These are phyloP conservation scores for Tholera decimalis DNA, from an alignment of 2,888 invertebrate genomes.

Conservation along the genomic window DNA sequence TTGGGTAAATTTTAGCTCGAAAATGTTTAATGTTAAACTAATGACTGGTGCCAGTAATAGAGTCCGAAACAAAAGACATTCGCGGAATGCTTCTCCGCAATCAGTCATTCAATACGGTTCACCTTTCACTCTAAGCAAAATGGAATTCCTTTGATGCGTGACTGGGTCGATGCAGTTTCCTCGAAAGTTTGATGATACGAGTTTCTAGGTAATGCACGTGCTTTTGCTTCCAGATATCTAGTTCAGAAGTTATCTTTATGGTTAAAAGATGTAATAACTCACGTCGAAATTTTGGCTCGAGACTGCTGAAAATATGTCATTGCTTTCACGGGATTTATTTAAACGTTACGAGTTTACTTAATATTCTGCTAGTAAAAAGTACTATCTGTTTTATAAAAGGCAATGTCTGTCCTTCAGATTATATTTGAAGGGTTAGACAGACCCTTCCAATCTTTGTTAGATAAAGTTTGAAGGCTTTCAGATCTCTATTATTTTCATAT, in stretches of 20 bases:
- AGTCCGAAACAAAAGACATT: constrained; percentile 2
- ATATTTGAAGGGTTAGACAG: neutral
- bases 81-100: neutral
- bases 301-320: constrained; percentile 53
- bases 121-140: constrained; percentile 4
- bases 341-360: constrained; percentile 20
- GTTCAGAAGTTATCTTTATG: constrained; percentile 52
- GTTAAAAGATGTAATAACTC: constrained; percentile 63
- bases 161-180: constrained; percentile 11
- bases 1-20: constrained; percentile 4
- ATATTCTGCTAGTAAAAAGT: constrained; percentile 16
- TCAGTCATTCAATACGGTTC: constrained; percentile 10
- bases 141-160: constrained; percentile 20
- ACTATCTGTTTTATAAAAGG: neutral
- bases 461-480: neutral
- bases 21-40: constrained; percentile 2
- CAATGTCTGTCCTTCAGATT: neutral
- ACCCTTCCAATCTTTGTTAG: neutral
- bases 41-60: constrained; percentile 17
- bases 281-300: constrained; percentile 54
- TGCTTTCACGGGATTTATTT: constrained; percentile 44
- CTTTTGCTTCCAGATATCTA: constrained; percentile 30
- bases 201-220: constrained; percentile 48
- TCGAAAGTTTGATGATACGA: constrained; percentile 32
- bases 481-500: constrained; percentile 22